Percentiles rank a stretch among this genome's conserved stretches.
Evolutionary conservation across 2,888 invertebrate species (phyloP).

Genomic region (Xylota segnis): DNA sequence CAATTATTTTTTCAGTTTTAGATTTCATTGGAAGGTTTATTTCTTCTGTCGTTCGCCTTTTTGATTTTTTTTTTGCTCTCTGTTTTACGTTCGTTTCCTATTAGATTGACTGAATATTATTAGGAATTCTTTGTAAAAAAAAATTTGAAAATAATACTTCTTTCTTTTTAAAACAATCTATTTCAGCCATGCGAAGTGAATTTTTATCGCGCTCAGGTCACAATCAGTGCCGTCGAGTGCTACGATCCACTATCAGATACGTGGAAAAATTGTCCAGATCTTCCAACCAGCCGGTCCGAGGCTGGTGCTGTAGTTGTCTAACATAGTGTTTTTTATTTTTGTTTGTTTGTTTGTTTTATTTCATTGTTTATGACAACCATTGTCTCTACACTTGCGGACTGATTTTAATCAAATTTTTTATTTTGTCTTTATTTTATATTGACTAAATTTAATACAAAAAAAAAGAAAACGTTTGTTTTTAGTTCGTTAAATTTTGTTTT

Average conservation of each 20-base stretch:
- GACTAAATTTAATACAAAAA: conserved; percentile 1
- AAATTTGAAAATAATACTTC: not conserved
- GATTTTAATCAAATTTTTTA: conserved; percentile 37
- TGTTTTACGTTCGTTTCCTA: too few species aligned
- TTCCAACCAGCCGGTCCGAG: conserved; percentile 94
- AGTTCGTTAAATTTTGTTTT: conserved; percentile 24
- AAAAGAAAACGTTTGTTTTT: conserved; percentile 1
- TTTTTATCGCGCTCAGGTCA: conserved; percentile 94
- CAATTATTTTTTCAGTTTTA: too few species aligned
- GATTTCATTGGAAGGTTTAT: too few species aligned
- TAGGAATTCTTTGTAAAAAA: conserved; percentile 12
- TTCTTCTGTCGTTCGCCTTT: too few species aligned
- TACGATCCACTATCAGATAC: conserved; percentile 91
- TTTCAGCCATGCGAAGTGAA: conserved; percentile 88
- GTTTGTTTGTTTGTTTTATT: conserved; percentile 48
- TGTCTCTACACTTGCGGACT: conserved; percentile 48
- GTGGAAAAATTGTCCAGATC: conserved; percentile 92
- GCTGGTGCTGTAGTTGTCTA: conserved; percentile 93
- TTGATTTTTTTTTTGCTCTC: too few species aligned
- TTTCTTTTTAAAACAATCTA: not conserved
- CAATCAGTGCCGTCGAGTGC: conserved; percentile 92
- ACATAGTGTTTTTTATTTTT: conserved; percentile 79
- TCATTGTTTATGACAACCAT: conserved; percentile 42
- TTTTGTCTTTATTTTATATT: conserved; percentile 22
- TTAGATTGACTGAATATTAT: too few species aligned